Conservation (phyloP, 2,888 invertebrate genomes). For the Tryphoninae sp. region DNA sequence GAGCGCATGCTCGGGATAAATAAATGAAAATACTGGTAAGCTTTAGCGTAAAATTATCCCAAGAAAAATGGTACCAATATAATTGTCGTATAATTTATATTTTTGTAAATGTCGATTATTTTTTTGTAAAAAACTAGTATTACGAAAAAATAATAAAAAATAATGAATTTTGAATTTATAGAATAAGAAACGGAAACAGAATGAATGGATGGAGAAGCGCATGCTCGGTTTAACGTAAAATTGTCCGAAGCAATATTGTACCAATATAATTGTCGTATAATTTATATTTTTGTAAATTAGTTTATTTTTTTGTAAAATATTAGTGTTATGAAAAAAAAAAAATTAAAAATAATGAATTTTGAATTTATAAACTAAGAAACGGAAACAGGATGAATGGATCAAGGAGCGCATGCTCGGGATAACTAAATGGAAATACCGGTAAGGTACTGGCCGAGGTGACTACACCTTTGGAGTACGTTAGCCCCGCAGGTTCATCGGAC, state of each 20-base stretch:
- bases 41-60: not conserved
- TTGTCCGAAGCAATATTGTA: too few species aligned
- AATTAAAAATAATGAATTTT: not conserved
- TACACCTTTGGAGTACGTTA: constrained; percentile 72
- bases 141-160: too few species aligned
- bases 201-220: not conserved
- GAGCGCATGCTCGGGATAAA: not conserved
- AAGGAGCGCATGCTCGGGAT: not conserved
- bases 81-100: too few species aligned
- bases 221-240: not conserved
- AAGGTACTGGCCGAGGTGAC: constrained; percentile 23
- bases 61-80: too few species aligned
- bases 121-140: too few species aligned
- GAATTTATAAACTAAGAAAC: not conserved
- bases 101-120: too few species aligned
- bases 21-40: constrained; percentile 23
- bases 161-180: too few species aligned
- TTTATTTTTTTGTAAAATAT: too few species aligned
- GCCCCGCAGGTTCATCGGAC: constrained; percentile 78
- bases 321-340: not conserved
- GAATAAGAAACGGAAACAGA: too few species aligned
- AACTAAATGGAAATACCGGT: constrained; percentile 16
- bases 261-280: too few species aligned
- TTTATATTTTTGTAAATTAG: too few species aligned
- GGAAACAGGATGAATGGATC: not conserved